Conservation (phyloP, 1,140 invertebrate genomes). For the Anastatus disparis region DNA sequence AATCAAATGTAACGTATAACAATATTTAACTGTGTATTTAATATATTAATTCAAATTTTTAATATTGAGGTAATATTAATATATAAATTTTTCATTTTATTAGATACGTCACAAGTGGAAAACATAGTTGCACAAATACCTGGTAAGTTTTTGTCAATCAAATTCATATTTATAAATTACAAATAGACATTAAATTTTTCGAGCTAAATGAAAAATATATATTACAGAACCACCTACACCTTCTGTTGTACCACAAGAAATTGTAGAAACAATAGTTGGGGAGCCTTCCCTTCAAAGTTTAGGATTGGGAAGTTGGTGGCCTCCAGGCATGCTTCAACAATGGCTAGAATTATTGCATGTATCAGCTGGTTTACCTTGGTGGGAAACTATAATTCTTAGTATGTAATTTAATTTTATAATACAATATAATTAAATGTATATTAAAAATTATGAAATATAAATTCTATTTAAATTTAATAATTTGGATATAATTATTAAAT, state of each 20-base stretch:
- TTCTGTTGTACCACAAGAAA: conserved; percentile 51
- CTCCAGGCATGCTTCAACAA: conserved; percentile 83
- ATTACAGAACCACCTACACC: conserved; percentile 34
- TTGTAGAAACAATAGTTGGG: conserved; percentile 68
- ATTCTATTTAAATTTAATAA: conserved; percentile 2
- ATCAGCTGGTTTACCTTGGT: conserved; percentile 85
- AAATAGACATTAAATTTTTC: background rate
- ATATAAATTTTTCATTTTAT: background rate
- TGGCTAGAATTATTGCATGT: conserved; percentile 86
- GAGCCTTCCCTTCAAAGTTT: conserved; percentile 83
- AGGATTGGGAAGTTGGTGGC: conserved; percentile 82
- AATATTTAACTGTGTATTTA: background rate
- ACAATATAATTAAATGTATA: background rate
- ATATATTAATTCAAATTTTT: background rate
- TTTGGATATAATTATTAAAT: background rate
- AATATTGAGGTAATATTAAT: background rate
- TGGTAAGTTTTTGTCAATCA: background rate
- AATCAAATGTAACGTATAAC: background rate
- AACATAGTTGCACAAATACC: conserved; percentile 15
- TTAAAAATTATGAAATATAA: background rate
- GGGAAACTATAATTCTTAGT: conserved; percentile 83
- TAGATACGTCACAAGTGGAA: conserved; percentile 7
- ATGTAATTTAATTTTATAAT: conserved; percentile 44
- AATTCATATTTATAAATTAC: background rate
- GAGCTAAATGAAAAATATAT: background rate